Evolutionary conservation across 2,113 vertebrate genomes (phyloP).

Genomic region (Amphiprion percula): DNA sequence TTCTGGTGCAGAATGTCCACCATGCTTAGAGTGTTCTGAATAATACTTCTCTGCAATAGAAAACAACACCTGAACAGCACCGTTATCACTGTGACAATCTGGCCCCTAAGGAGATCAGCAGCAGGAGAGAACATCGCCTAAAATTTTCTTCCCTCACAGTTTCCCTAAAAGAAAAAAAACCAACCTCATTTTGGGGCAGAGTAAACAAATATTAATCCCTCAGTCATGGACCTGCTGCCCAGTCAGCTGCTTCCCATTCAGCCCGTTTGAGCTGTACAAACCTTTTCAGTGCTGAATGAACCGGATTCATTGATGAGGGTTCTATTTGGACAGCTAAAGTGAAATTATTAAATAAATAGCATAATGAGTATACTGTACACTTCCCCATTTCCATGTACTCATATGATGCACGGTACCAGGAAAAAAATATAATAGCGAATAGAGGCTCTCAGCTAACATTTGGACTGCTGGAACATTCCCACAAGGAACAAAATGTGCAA

Average conservation of each 20-base stretch:
- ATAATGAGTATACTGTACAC: slow-evolving; percentile 36
- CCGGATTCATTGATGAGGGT: slow-evolving; percentile 18
- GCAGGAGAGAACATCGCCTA: background rate
- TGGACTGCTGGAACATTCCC: background rate
- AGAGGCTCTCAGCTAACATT: slow-evolving; percentile 15
- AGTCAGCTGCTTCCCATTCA: slow-evolving; percentile 36
- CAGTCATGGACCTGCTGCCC: background rate
- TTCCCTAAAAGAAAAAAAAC: background rate
- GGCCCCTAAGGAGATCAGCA: background rate
- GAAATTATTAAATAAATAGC: slow-evolving; percentile 26
- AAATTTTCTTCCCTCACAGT: background rate
- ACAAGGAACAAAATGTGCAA: background rate
- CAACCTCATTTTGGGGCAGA: background rate
- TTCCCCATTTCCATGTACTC: slow-evolving; percentile 24
- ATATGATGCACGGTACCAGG: slow-evolving; percentile 36
- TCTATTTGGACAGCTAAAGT: background rate
- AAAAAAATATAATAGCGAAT: slow-evolving; percentile 12
- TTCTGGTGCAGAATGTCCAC: no score
- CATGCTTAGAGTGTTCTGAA: no score
- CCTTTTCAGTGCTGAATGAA: slow-evolving; percentile 12
- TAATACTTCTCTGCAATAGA: no score
- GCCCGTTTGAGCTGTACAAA: background rate
- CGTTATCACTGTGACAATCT: background rate
- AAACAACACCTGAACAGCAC: background rate
- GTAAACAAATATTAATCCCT: background rate